Evolutionary conservation across 2,797 vertebrate species (phyloP).

Genomic region (Rhabdomys pumilio): DNA sequence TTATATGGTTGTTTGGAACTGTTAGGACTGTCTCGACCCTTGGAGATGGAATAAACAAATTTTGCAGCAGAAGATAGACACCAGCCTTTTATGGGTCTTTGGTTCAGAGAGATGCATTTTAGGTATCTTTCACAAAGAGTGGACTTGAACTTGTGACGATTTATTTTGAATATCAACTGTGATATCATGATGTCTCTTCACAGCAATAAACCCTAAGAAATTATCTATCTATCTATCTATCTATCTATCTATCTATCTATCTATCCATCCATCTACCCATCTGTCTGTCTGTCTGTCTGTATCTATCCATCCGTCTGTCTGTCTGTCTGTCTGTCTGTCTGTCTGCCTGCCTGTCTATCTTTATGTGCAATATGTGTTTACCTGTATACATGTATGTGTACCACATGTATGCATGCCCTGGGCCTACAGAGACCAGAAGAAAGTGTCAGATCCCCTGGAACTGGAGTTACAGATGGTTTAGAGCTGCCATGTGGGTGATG

Average conservation of each 20-base stretch:
- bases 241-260: not conserved
- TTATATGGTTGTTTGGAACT: not conserved
- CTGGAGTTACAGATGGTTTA: not conserved
- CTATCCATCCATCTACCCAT: too few relatives aligned
- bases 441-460: not conserved
- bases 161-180: not conserved
- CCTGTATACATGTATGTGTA: too few relatives aligned
- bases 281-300: too few relatives aligned
- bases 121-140: not conserved
- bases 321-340: too few relatives aligned
- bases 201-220: not conserved
- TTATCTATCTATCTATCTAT: not conserved
- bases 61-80: not conserved
- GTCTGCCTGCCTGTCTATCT: not conserved
- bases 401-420: not conserved
- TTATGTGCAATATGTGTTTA: not conserved
- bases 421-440: not conserved
- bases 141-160: not conserved
- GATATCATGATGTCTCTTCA: not conserved
- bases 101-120: not conserved
- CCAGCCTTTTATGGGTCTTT: not conserved
- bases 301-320: too few relatives aligned
- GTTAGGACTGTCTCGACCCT: not conserved
- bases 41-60: not conserved
- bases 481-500: not conserved